A percentile compares a stretch with the other conserved stretches of the same genome.
These are phyloP conservation scores for Megaleporinus macrocephalus DNA, from an alignment of 2,113 vertebrate species.

Conservation along the genomic window DNA sequence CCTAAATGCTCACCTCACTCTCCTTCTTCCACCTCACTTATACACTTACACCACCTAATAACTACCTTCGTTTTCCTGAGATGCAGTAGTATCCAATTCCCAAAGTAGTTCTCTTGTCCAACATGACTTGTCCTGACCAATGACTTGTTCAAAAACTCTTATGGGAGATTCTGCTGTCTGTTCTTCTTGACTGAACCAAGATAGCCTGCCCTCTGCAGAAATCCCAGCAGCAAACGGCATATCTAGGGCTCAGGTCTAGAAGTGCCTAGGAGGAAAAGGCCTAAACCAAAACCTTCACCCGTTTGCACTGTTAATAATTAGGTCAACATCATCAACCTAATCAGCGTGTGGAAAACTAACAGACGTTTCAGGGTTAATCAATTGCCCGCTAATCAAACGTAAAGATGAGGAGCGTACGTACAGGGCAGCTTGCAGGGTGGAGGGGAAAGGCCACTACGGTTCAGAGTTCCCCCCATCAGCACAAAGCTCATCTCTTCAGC, in stretches of 20 bases:
- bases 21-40: too few relatives aligned
- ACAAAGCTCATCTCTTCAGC: slow-evolving; percentile 98
- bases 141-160: not conserved
- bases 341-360: too few relatives aligned
- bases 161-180: too few relatives aligned
- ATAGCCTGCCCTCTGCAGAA: too few relatives aligned
- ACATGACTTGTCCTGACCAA: not conserved
- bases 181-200: too few relatives aligned
- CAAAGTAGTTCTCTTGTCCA: not conserved
- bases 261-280: not conserved
- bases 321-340: too few relatives aligned
- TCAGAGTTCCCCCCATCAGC: slow-evolving; percentile 95
- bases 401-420: slow-evolving; percentile 71
- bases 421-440: slow-evolving; percentile 98
- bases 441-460: slow-evolving; percentile 95
- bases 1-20: too few relatives aligned
- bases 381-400: not conserved
- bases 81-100: not conserved
- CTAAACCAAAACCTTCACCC: not conserved
- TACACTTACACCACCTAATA: not conserved
- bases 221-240: too few relatives aligned
- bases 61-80: not conserved
- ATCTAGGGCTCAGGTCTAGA: too few relatives aligned
- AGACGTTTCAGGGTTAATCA: too few relatives aligned
- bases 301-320: not conserved